A percentile compares a stretch with the other conserved stretches of the same genome.
Evolutionary conservation across 2,113 vertebrate species (phyloP).

Genomic region (Hystrix cristata): DNA sequence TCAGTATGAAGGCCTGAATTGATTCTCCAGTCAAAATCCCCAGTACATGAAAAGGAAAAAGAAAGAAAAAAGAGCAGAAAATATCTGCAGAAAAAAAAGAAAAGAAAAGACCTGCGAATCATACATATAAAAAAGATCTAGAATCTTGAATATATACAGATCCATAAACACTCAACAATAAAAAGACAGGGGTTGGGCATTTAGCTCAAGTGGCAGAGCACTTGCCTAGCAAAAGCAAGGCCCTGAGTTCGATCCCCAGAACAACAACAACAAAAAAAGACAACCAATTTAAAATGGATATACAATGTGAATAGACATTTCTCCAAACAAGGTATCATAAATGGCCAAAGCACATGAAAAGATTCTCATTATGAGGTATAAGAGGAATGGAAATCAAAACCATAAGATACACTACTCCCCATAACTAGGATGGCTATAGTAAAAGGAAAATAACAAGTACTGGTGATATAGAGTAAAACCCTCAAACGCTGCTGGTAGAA

Average conservation of each 20-base stretch:
- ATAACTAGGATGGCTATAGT: not conserved
- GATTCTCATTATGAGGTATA: not conserved
- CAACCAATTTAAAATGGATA: not conserved
- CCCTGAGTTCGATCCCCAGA: no score
- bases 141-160: not conserved
- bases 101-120: not conserved
- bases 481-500: not conserved
- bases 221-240: no score
- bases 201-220: no score
- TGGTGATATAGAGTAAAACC: not conserved
- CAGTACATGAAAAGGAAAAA: not conserved
- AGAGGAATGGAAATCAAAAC: not conserved
- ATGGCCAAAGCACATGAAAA: not conserved
- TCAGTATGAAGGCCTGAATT: not conserved
- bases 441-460: not conserved
- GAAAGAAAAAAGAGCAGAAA: not conserved
- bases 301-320: slow-evolving; percentile 10
- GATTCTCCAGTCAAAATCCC: no score
- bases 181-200: not conserved
- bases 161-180: not conserved
- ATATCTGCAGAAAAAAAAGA: not conserved
- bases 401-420: not conserved
- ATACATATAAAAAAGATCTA: not conserved
- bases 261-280: not conserved
- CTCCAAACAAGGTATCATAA: not conserved